A percentile compares a stretch with the other conserved stretches of the same genome.
Conservation (phyloP, 1,140 invertebrate genomes). For the Tribolium madens region DNA sequence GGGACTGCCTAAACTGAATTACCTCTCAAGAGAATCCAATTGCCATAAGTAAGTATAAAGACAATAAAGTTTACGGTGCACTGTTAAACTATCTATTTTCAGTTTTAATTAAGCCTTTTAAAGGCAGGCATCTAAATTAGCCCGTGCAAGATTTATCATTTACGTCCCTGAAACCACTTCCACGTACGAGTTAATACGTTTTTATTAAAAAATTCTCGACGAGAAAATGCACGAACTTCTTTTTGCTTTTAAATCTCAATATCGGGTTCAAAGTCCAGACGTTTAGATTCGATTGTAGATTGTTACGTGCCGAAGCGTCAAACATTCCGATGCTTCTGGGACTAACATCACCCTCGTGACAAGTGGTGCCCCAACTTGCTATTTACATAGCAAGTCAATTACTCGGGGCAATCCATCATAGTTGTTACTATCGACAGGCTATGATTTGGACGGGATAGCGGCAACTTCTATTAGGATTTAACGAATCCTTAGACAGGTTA, state of each 20-base stretch:
- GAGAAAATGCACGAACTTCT: background rate
- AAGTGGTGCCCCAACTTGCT: conserved; percentile 8
- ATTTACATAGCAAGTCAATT: conserved; percentile 54
- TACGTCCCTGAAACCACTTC: too few relatives aligned
- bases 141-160: conserved; percentile 7
- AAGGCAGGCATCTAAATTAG: conserved; percentile 1
- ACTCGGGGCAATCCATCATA: conserved; percentile 50
- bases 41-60: conserved; percentile 24
- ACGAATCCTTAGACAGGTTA: background rate
- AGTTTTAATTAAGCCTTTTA: conserved; percentile 21
- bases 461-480: background rate
- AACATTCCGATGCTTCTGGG: background rate
- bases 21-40: conserved; percentile 21
- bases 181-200: background rate
- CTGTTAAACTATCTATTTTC: conserved; percentile 25
- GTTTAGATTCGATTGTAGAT: background rate
- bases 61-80: conserved; percentile 28
- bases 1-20: conserved; percentile 11
- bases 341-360: background rate
- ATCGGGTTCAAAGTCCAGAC: conserved; percentile 19
- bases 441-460: conserved; percentile 1
- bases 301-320: background rate
- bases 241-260: background rate
- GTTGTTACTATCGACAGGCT: conserved; percentile 24
- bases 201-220: background rate